phyloP scores from a whole-genome alignment of 1,140 invertebrate genomes.

The Megathymus violae region DNA sequence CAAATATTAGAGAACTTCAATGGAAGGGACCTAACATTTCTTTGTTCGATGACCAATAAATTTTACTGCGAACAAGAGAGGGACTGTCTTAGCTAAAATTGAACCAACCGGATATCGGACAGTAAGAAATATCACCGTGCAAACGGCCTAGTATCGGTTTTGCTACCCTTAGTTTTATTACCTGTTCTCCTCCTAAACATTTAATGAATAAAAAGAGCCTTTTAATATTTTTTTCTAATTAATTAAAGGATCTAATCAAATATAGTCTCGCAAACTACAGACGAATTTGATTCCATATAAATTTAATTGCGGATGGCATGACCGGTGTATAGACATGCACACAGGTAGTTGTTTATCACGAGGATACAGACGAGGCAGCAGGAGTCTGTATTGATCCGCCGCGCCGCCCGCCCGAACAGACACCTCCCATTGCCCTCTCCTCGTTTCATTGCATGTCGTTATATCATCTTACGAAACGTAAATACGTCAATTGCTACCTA shows the following conservation, averaged over 20 bases:
- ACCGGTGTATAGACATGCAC: slow-evolving; percentile 8
- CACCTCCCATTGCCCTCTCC: slow-evolving; percentile 53
- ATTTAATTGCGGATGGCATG: slow-evolving; percentile 4
- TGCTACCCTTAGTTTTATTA: too few species aligned
- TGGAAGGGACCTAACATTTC: too few species aligned
- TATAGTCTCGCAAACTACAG: not conserved
- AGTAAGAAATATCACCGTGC: too few species aligned
- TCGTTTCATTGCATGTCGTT: slow-evolving; percentile 33
- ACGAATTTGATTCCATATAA: not conserved
- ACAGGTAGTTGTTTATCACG: slow-evolving; percentile 24
- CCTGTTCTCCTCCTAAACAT: too few species aligned
- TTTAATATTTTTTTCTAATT: too few species aligned
- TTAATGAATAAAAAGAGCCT: too few species aligned
- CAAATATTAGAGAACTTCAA: too few species aligned
- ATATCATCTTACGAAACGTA: slow-evolving; percentile 14
- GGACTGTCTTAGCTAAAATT: too few species aligned
- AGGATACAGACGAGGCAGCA: slow-evolving; percentile 47
- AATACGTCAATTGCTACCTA: not conserved
- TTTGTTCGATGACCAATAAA: too few species aligned
- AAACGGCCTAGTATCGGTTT: too few species aligned
- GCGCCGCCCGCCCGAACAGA: slow-evolving; percentile 50
- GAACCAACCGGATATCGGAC: too few species aligned
- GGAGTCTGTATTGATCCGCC: slow-evolving; percentile 62
- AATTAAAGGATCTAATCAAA: not conserved
- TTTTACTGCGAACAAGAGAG: too few species aligned